phyloP scores from a whole-genome alignment of 1,140 invertebrate species.

The Campoletis sonorensis region DNA sequence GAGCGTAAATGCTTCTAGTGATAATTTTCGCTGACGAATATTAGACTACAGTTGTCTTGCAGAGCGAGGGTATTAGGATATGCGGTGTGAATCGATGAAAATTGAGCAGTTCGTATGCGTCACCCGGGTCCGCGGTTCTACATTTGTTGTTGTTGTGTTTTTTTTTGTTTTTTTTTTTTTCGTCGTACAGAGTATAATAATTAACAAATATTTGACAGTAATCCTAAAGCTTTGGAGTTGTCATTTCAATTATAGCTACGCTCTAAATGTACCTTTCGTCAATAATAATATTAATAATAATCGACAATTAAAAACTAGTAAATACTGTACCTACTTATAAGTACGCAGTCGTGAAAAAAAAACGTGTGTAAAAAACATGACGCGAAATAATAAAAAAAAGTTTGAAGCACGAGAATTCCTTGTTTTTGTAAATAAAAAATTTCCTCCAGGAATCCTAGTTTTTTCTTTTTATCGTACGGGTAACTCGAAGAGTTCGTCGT shows the following conservation, averaged over 20 bases:
- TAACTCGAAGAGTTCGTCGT: constrained; percentile 26
- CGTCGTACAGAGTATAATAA: constrained; percentile 44
- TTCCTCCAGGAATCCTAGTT: not conserved
- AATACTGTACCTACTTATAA: constrained; percentile 46
- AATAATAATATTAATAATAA: constrained; percentile 27
- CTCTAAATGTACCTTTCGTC: constrained; percentile 16
- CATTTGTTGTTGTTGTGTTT: too few relatives aligned
- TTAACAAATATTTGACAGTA: constrained; percentile 69
- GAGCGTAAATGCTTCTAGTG: not conserved
- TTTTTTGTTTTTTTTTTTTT: constrained; percentile 22
- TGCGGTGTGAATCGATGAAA: constrained; percentile 36
- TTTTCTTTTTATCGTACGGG: constrained; percentile 25
- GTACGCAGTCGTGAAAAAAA: constrained; percentile 36
- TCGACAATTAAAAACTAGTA: constrained; percentile 37
- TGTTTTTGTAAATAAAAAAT: constrained; percentile 32
- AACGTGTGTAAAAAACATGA: constrained; percentile 15
- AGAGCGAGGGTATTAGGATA: constrained; percentile 43
- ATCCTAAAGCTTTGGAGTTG: constrained; percentile 74
- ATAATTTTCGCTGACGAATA: not conserved
- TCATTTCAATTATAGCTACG: constrained; percentile 61
- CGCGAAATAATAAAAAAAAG: constrained; percentile 17
- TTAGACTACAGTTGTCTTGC: constrained; percentile 12
- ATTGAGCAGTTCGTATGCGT: constrained; percentile 54
- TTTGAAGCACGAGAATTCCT: constrained; percentile 31
- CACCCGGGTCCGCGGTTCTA: constrained; percentile 51